Evolutionary conservation across 2,888 invertebrate species (phyloP), one percentile per base, ranked within the genome.

Genomic region (Archips crataeganus): DNA sequence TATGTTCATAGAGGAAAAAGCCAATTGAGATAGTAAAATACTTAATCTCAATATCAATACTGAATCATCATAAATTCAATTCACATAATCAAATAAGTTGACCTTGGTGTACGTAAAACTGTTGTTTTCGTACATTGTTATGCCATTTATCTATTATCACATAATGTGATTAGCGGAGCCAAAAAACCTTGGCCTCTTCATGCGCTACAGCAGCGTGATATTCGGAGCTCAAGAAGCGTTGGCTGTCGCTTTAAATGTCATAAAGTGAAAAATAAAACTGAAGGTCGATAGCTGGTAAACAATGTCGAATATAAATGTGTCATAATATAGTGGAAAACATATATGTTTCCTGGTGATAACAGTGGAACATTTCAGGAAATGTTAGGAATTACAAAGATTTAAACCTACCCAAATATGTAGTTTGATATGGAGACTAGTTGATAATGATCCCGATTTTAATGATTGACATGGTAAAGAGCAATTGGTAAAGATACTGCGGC

Each of bases 261-360:
- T 72, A 47, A 72, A 34, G 49, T 69, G 63, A 73, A 73, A 73
- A 68, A 69, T 68, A 73, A 65, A 63, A 39, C 63, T 64, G 63
- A 73, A 73, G 73, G 73, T 68, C 64, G 59, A 15, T 36, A 9
- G 68, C 34, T 42, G 39, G 73, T 64, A 68, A 73, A 73, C 73
- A 73, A 73, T 73, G 32, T 49, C 13, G 59, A 49, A 68, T 73
- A 34, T 57, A 39, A 39, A 68, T 63, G 68, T 68, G 68, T 68
- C 68, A 73, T 66, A 57, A 57, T 57, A 69, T 42, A 39, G 66
- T 71, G 68, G 42, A 63, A 73, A 73, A 73, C 68, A 57, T 49
- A 49, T 57, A 65, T 51, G 51, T 47, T 73, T 73, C 73, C 73
- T 69, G 73, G 51, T 64, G 73, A 73, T 73, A 73, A 69, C 73